These are phyloP conservation scores for Bellardia pandia DNA, from an alignment of 2,888 invertebrate genomes.

Conservation along the genomic window DNA sequence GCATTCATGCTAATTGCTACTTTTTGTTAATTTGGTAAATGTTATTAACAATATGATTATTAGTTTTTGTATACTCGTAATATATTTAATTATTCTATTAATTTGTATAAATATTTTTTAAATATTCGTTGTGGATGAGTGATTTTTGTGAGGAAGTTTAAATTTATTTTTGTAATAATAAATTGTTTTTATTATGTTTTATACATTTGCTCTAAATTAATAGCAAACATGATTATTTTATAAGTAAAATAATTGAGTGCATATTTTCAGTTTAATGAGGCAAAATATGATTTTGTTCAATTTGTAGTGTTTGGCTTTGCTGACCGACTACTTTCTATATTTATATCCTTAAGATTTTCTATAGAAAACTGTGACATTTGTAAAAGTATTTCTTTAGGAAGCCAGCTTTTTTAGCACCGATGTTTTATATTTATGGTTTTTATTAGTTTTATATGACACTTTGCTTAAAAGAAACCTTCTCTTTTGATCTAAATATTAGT, in stretches of 20 bases:
- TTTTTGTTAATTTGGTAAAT: constrained; percentile 58
- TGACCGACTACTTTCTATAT: too few relatives aligned
- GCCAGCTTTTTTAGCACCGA: too few relatives aligned
- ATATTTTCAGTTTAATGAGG: too few relatives aligned
- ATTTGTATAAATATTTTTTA: constrained; percentile 57
- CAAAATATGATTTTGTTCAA: too few relatives aligned
- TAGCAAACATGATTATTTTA: neutral
- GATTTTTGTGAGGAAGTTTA: constrained; percentile 50
- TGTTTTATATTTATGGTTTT: too few relatives aligned
- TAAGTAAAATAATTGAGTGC: neutral
- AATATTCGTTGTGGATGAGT: constrained; percentile 43
- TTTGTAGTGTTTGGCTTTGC: too few relatives aligned
- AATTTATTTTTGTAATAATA: constrained; percentile 14
- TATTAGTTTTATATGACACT: too few relatives aligned
- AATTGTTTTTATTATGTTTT: neutral
- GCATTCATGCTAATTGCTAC: constrained; percentile 40
- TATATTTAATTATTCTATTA: constrained; percentile 59
- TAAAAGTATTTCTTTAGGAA: too few relatives aligned
- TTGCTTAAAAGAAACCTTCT: neutral
- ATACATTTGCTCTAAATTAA: neutral
- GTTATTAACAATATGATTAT: constrained; percentile 33
- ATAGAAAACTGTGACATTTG: too few relatives aligned
- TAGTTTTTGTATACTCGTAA: neutral
- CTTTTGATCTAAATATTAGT: constrained; percentile 15
- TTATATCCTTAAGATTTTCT: too few relatives aligned